Base-by-base conservation (phyloP, 2,797 vertebrate species). In the Clamator glandarius region DNA sequence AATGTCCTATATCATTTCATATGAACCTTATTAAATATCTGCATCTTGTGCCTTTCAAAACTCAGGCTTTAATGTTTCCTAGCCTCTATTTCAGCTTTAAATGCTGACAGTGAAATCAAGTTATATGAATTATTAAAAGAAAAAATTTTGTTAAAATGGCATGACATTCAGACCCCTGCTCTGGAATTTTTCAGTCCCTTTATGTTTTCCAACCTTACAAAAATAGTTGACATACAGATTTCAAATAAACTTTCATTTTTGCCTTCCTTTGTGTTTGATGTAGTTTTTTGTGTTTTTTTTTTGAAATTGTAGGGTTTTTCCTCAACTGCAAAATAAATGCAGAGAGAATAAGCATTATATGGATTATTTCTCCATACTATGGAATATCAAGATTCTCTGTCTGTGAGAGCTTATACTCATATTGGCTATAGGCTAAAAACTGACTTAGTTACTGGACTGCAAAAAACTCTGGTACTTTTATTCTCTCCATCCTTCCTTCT, bases 101-200 rank as follows among this genome's bases (percentile, higher is more conserved):
- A 79, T 63, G n/a, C 20, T 81, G 15, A 8, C 58, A 75, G 31
- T 2, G 11, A 80, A 89, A 83, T 77, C 55, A 89, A 89, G 61
- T 51, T 52, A 26, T 8, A 75, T 80, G 10, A 94, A 85, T 94
- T 87, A 64, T 68, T 90, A 92, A 90, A 9, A 84, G 5, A 92
- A 77, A 77, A 88, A 31, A 46, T 93, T 94, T 76, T 94, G 19
- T 9, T 82, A 80, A 92, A 76, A 68, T 74, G 35, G 66, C 20
- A 62, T 10, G 18, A 6, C 10, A 46, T 80, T 87, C 72, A 72
- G 29, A 68, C 33, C 31, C 33, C 87, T 29, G 66, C 31, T 55
- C 42, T 82, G 36, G 18, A 14, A 52, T 50, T 72, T 12, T 0
- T 12, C 86, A 78, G n/a, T 62, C 8, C 20, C 74, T 79, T 33